A percentile compares a stretch with the other conserved stretches of the same genome.
phyloP scores from a whole-genome alignment of 2,888 invertebrate species.

The Nymphalis c-album region DNA sequence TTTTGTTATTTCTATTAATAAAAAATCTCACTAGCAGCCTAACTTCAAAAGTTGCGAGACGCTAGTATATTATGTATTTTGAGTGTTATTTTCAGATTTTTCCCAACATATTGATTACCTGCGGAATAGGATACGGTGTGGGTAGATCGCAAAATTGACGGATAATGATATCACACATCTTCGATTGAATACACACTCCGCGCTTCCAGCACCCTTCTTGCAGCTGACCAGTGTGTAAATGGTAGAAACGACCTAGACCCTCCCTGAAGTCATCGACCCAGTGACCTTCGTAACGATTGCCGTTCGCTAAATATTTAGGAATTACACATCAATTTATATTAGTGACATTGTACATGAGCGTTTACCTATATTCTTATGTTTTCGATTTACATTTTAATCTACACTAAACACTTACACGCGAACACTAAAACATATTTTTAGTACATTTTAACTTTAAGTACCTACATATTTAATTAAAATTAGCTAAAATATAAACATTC shows the following conservation, averaged over 20 bases:
- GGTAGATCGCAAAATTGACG: constrained; percentile 80
- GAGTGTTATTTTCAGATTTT: neutral
- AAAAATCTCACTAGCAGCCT: no score
- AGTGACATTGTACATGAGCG: no score
- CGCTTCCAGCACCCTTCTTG: constrained; percentile 84
- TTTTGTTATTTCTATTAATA: no score
- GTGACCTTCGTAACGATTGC: constrained; percentile 84
- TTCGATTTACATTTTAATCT: no score
- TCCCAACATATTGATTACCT: constrained; percentile 53
- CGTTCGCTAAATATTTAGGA: constrained; percentile 63
- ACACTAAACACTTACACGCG: no score
- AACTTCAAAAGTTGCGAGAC: no score
- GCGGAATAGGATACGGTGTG: constrained; percentile 79
- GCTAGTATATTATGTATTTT: no score
- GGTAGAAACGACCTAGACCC: constrained; percentile 84
- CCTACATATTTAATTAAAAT: no score
- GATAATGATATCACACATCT: constrained; percentile 81
- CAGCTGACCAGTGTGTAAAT: constrained; percentile 83
- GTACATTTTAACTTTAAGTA: no score
- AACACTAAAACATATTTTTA: no score
- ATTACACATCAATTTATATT: no score
- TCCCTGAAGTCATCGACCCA: constrained; percentile 81
- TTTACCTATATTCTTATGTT: neutral
- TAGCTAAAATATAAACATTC: no score
- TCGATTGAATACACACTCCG: constrained; percentile 79